A percentile compares a stretch with the other conserved stretches of the same genome.
Evolutionary conservation across 2,888 invertebrate genomes (phyloP).

Genomic region (Luperina testacea): DNA sequence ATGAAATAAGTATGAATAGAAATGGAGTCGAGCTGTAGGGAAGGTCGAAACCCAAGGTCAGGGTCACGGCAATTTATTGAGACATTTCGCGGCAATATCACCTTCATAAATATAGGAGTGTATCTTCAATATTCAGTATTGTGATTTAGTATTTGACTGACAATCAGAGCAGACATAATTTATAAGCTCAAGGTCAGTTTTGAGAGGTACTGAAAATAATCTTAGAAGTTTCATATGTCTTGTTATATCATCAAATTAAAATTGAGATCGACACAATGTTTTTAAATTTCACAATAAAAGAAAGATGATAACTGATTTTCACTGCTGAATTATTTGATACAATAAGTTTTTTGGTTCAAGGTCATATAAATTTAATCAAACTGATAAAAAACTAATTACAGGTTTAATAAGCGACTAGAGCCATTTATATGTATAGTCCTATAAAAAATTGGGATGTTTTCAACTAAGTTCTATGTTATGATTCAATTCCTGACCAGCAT

Average conservation of each 20-base stretch:
- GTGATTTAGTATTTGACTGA: conserved; percentile 47
- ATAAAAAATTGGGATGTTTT: background rate
- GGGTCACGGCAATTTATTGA: conserved; percentile 46
- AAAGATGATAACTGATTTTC: background rate
- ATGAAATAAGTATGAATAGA: conserved; percentile 56
- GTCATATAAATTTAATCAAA: background rate
- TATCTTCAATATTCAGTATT: conserved; percentile 49
- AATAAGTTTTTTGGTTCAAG: background rate
- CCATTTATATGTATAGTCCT: background rate
- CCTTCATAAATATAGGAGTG: conserved; percentile 56
- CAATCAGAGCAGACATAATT: conserved; percentile 2
- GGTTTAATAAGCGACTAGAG: background rate
- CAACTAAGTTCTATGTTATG: background rate
- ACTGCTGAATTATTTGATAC: background rate
- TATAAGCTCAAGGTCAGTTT: conserved; percentile 7
- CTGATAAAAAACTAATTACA: background rate
- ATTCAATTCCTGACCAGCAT: conserved; percentile 24
- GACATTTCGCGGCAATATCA: conserved; percentile 54
- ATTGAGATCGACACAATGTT: background rate
- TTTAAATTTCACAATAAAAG: background rate
- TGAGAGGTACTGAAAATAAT: background rate
- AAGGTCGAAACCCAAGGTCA: conserved; percentile 45
- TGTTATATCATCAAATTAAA: background rate
- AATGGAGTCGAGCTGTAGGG: conserved; percentile 23
- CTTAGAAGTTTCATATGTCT: background rate